Conservation (phyloP, 1,140 invertebrate species). For the Drosophila hydei region DNA sequence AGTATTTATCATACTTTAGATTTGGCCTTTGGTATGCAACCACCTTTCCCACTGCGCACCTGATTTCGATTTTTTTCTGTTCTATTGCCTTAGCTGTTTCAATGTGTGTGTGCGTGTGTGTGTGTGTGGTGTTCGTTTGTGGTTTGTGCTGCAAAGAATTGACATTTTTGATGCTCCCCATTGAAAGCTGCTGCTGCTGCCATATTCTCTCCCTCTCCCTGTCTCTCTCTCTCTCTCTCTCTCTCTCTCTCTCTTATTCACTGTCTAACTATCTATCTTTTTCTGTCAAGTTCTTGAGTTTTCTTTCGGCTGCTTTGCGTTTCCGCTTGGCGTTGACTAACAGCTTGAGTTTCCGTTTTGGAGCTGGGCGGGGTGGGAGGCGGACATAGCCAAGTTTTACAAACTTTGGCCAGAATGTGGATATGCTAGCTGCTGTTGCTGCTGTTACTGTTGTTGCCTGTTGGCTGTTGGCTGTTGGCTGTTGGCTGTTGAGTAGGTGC, state of each 20-base stretch:
- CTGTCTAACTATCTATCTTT: neutral
- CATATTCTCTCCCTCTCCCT: neutral
- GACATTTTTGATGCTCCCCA: constrained; percentile 71
- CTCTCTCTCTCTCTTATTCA: neutral
- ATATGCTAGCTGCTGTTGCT: neutral
- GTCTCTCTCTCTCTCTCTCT: neutral
- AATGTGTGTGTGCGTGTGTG: constrained; percentile 16
- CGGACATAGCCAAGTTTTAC: constrained; percentile 37
- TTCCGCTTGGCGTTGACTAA: constrained; percentile 73
- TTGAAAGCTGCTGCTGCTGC: constrained; percentile 44
- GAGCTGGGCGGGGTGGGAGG: neutral
- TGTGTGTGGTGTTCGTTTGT: constrained; percentile 11
- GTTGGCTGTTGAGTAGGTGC: constrained; percentile 9
- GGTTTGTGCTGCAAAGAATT: constrained; percentile 60
- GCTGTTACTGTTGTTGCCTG: neutral
- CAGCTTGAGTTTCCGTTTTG: constrained; percentile 66
- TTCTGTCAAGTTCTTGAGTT: constrained; percentile 36
- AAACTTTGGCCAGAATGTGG: constrained; percentile 48
- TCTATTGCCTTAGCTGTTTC: constrained; percentile 3
- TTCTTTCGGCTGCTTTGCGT: constrained; percentile 61
- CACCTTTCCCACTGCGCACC: constrained; percentile 6
- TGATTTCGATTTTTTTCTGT: constrained; percentile 8
- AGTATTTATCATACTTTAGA: constrained; percentile 71
- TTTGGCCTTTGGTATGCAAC: constrained; percentile 63
- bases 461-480: constrained; percentile 2